Base-by-base conservation (phyloP, 2,113 vertebrate genomes). In the Willisornis vidua region DNA sequence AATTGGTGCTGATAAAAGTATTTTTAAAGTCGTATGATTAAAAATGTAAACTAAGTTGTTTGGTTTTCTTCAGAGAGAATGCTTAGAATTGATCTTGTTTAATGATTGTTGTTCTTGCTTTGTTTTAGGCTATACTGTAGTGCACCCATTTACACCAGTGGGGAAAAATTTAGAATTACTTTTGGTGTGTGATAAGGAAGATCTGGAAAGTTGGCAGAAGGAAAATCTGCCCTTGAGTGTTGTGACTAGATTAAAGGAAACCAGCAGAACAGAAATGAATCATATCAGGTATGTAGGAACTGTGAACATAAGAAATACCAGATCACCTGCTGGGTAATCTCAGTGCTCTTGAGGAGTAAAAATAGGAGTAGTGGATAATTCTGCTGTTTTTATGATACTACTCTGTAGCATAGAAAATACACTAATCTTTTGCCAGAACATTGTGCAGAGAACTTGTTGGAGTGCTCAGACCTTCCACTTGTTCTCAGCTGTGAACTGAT, bases 121-220 rank as follows among this genome's bases (percentile, higher is more conserved):
- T 94, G 97, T 85, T 63, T 12, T 97, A 99, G 99, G 98, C 58
- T 98, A 98, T 95, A 54, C 90, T 3, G 94, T 98, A 75, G 98
- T 99, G 73, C 98, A 98, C 57, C 99, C 99, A 8, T 99, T 99
- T 94, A 98, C 97, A 95, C 89, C 93, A 1, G 85, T 82, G 4
- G 98, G 99, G 65, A 99, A 98, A 72, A 97, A 90, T 92, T 96
- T 97, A 7, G 97, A 98, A 66, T 94, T 99, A 92, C 97, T 99
- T 62, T 82, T 99, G 68, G 75, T 99, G 63, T 95, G 95, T 22
- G 93, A 98, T 62, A 71, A 96, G 2, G 95, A 97, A 26, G 98
- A 98, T 46, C 59, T 71, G 49, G 93, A 96, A 78, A 98, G 97
- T 0, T 99, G 99, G 99, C 98, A 74, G 90, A 98, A 96, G 85